Evolutionary conservation across 2,797 vertebrate species (phyloP).

Genomic region (Meda fulgida): DNA sequence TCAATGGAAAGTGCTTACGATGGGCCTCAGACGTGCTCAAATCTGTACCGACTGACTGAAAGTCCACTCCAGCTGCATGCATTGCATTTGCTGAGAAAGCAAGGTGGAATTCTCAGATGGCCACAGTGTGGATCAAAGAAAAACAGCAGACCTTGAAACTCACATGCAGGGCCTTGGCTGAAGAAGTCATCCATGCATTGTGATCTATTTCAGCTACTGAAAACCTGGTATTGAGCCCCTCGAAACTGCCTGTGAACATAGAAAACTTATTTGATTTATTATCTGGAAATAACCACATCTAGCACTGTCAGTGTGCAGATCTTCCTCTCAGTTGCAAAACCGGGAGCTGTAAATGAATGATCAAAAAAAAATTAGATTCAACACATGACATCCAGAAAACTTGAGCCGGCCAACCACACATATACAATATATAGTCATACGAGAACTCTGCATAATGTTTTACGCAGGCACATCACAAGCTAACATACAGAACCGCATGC

Average conservation of each 20-base stretch:
- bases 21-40: slow-evolving; percentile 24
- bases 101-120: slow-evolving; percentile 46
- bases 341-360: slow-evolving; percentile 15
- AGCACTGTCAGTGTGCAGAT: slow-evolving; percentile 25
- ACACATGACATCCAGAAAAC: slow-evolving; percentile 14
- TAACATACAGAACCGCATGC: neutral
- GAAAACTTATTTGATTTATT: slow-evolving; percentile 16
- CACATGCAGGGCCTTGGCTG: slow-evolving; percentile 36
- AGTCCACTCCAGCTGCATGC: slow-evolving; percentile 48
- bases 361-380: neutral
- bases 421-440: neutral
- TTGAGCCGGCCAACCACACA: neutral
- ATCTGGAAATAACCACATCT: slow-evolving; percentile 37
- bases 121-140: slow-evolving; percentile 26
- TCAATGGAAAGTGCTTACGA: slow-evolving; percentile 58
- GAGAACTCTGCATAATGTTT: neutral
- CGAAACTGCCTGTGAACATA: slow-evolving; percentile 30
- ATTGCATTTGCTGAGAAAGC: slow-evolving; percentile 56
- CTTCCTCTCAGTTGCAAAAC: slow-evolving; percentile 20
- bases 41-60: slow-evolving; percentile 47
- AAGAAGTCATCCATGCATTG: slow-evolving; percentile 38
- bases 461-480: neutral
- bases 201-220: slow-evolving; percentile 47
- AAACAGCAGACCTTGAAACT: slow-evolving; percentile 45
- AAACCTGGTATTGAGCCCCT: slow-evolving; percentile 45